Evolutionary conservation across 2,113 vertebrate genomes (phyloP).

Genomic region (Hemichromis elongatus): DNA sequence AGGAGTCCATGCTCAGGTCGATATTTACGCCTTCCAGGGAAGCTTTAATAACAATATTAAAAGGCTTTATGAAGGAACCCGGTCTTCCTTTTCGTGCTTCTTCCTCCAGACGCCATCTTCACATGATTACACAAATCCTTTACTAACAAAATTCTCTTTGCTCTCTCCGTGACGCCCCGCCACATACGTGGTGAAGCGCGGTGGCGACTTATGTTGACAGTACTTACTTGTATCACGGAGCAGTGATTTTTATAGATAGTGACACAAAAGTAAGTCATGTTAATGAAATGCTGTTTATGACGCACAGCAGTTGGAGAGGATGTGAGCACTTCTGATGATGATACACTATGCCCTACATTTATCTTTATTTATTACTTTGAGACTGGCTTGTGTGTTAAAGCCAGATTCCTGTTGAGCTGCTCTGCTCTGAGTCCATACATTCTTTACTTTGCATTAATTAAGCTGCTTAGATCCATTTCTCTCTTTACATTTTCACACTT

Average conservation of each 20-base stretch:
- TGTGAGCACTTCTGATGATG: constrained; percentile 11
- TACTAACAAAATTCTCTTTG: constrained; percentile 3
- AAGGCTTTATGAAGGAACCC: constrained; percentile 33
- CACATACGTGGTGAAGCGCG: neutral
- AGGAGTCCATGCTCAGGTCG: constrained; percentile 62
- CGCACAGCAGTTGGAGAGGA: neutral
- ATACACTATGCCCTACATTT: constrained; percentile 4
- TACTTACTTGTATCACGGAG: constrained; percentile 1
- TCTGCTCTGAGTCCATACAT: neutral
- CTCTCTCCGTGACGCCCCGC: neutral
- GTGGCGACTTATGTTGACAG: neutral
- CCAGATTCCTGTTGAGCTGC: constrained; percentile 3
- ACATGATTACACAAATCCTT: constrained; percentile 17
- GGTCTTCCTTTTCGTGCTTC: neutral
- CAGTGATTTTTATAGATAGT: constrained; percentile 4
- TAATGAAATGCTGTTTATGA: constrained; percentile 38
- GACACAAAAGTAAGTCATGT: constrained; percentile 4
- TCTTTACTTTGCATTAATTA: neutral
- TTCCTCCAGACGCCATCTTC: constrained; percentile 8
- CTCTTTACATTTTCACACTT: neutral
- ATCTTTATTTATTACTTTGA: neutral
- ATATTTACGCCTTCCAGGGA: constrained; percentile 62
- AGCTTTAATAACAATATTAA: constrained; percentile 66
- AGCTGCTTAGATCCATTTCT: neutral
- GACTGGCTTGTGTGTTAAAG: neutral